Base-by-base conservation (phyloP, 2,113 vertebrate species). In the Callipepla californica region DNA sequence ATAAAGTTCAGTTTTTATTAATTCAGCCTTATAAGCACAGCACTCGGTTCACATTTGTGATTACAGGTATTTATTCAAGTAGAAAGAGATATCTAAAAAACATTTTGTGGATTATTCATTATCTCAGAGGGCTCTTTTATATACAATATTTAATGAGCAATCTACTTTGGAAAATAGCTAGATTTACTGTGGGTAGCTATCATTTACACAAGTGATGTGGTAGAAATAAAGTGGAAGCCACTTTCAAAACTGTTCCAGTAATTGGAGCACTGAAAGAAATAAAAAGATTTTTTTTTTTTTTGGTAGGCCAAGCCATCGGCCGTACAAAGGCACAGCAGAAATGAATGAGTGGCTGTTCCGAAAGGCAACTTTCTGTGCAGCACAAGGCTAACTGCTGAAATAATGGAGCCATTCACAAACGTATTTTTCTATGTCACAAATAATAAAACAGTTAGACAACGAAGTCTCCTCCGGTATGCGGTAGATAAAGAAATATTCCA, bases 321-420 rank as follows among this genome's bases (percentile, higher is more conserved):
- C 67, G 74, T 94, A 96, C 96, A 96, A 95, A 96, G 85, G 93
- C 78, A 68, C 51, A 89, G 82, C 91, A 91, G 89, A 95, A 92
- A 92, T 95, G 92, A 93, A 95, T 96, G 91, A 95, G 77, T 68
- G 94, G 83, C 93, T 96, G 95, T 96, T 97, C 90, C 92, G 83
- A 94, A 84, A 85, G 82, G 96, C 95, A 96, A 96, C 83, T 96
- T 97, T 96, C 95, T 93, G 92, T 94, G 93, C 85, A 92, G 80
- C 93, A 97, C 93, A 95, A 96, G 89, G 80, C 92, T 68, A 88
- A 96, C 92, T 95, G 82, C 85, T 2, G 67, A 94, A 91, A 97
- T 96, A 97, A 97, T 96, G 93, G 88, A 96, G 78, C 95, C 76
- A 96, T 97, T 97, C 95, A 97, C 91, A 96, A 96, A 96, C 95